Evolutionary conservation across 2,797 vertebrate genomes (phyloP).

Genomic region (Ctenopoma kingsleyae): DNA sequence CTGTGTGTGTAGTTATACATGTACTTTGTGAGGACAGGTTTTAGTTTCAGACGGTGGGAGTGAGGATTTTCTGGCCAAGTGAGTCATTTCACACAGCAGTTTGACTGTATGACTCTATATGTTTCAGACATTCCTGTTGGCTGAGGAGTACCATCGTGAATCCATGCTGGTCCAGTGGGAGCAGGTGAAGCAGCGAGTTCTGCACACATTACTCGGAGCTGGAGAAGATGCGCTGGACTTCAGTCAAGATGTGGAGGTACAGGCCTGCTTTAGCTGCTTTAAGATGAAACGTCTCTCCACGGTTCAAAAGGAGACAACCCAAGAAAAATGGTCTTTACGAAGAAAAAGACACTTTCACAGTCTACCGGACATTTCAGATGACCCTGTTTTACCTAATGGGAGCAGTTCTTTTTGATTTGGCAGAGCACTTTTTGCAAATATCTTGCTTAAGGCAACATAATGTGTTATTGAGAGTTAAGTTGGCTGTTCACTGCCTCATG

Average conservation of each 20-base stretch:
- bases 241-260: slow-evolving; percentile 96
- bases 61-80: too few species aligned
- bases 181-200: slow-evolving; percentile 97
- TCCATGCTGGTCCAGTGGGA: slow-evolving; percentile 99
- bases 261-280: slow-evolving; percentile 4
- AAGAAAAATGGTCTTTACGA: background rate
- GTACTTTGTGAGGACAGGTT: too few species aligned
- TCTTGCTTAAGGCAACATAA: background rate
- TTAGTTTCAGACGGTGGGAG: too few species aligned
- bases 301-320: background rate
- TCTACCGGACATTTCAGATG: background rate
- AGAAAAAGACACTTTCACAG: background rate
- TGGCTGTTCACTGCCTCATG: background rate
- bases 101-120: background rate
- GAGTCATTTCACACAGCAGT: too few species aligned
- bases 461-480: background rate
- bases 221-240: slow-evolving; percentile 98
- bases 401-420: background rate
- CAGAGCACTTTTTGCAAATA: background rate
- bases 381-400: background rate
- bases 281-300: background rate
- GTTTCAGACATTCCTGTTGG: slow-evolving; percentile 93
- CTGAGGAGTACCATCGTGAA: slow-evolving; percentile 97
- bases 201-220: slow-evolving; percentile 95
- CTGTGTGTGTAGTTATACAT: too few species aligned